phyloP scores from a whole-genome alignment of 1,140 invertebrate genomes.

The Hermetia illucens region DNA sequence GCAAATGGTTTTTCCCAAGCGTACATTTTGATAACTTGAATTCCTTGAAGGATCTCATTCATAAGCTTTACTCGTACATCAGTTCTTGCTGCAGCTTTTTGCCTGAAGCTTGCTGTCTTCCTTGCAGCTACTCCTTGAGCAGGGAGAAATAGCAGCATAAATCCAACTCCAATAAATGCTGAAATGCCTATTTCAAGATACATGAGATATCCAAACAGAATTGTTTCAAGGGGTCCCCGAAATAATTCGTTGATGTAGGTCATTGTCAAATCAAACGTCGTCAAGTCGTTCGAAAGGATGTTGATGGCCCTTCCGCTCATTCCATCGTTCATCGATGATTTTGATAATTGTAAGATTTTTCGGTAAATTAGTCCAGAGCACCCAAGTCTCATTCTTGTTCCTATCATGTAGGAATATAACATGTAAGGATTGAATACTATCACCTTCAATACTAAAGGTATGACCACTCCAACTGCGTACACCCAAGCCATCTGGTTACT shows the following conservation, averaged over 20 bases:
- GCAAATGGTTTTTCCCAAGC: conserved; percentile 77
- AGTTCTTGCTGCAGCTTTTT: conserved; percentile 40
- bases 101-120: conserved; percentile 41
- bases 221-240: conserved; percentile 61
- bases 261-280: conserved; percentile 49
- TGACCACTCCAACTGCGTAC: conserved; percentile 52
- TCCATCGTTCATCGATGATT: conserved; percentile 56
- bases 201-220: conserved; percentile 59
- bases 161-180: conserved; percentile 58
- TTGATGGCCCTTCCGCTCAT: conserved; percentile 77
- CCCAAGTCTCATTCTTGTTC: conserved; percentile 61
- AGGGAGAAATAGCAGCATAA: conserved; percentile 69
- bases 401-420: conserved; percentile 52
- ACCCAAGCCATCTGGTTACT: conserved; percentile 42
- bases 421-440: conserved; percentile 67
- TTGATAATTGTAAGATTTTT: conserved; percentile 52
- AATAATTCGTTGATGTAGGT: conserved; percentile 53
- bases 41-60: conserved; percentile 71
- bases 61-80: conserved; percentile 73
- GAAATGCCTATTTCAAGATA: conserved; percentile 56
- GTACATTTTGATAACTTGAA: conserved; percentile 81
- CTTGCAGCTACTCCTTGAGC: conserved; percentile 65
- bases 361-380: conserved; percentile 70
- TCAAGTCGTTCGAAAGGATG: conserved; percentile 72
- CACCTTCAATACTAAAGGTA: conserved; percentile 44